Base-by-base conservation (phyloP, 2,113 vertebrate genomes). In the Aspiorhynchus laticeps region DNA sequence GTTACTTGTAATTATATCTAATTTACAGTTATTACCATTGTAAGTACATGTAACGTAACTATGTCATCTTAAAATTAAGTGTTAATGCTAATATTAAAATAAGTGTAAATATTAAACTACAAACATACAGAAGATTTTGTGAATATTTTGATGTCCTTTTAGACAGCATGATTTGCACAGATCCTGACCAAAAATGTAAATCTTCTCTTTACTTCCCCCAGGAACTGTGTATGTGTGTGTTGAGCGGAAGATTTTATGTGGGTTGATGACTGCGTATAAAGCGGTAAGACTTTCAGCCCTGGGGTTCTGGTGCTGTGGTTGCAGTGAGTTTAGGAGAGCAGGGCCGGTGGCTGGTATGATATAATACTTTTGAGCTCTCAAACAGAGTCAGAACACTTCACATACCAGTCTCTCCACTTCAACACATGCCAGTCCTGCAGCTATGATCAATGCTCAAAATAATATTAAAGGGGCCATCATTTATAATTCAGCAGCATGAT, bases 231-330 rank as follows among this genome's bases (percentile, higher is more conserved):
- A 43, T 26, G 73, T n/a, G 71, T 43, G 71, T 15, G 41, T 17
- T 46, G 73, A 17, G 73, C 8, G 11, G n/a, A 76, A 46, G 41
- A 28, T 46, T 76, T 46, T 17, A 46, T 9, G 73, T 76, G 73
- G 73, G 73, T 8, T 48, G 41, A 17, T 76, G 24, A 46, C n/a
- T 46, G 73, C 7, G 41, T 14, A 28, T 26, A 76, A 76, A 6
- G 5, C 0, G 21, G 38, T 11, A 46, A 75, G 24, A 75, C 73
- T 15, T 75, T 46, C n/a, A 46, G 73, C n/a, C 41, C 73, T 46
- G n/a, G n/a, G 73, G 73, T 75, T 75, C 38, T 46, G 73, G 73
- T 75, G 73, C 73, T 75, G 36, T 75, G 38, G 73, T 15, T 75
- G 38, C 73, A 46, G 24, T 46, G 73, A 24, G n/a, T 46, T 48